phyloP scores from a whole-genome alignment of 2,797 vertebrate species.

The Phalloptychus januarius region DNA sequence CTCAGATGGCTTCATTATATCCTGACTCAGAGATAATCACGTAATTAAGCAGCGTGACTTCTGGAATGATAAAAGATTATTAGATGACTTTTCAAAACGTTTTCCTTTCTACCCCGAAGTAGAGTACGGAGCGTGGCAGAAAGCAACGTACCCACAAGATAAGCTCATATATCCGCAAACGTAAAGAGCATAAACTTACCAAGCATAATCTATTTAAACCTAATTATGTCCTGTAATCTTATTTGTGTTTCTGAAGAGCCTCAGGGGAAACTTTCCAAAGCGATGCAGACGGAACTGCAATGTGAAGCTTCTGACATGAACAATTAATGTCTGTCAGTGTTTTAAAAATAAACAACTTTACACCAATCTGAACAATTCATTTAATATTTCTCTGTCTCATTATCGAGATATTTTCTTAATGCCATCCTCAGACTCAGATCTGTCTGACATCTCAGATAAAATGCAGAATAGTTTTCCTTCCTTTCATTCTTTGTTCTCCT shows the following conservation, averaged over 20 bases:
- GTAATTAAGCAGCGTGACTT: slow-evolving; percentile 38
- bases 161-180: slow-evolving; percentile 6
- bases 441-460: slow-evolving; percentile 20
- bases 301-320: neutral
- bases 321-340: neutral
- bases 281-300: neutral
- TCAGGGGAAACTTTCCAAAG: slow-evolving; percentile 20
- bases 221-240: slow-evolving; percentile 26
- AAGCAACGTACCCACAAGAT: neutral
- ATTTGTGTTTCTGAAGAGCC: slow-evolving; percentile 12
- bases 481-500: slow-evolving; percentile 35
- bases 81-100: slow-evolving; percentile 16
- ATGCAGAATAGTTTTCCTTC: slow-evolving; percentile 8
- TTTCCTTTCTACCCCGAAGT: neutral
- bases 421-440: slow-evolving; percentile 8
- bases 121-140: slow-evolving; percentile 4
- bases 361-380: neutral
- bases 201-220: slow-evolving; percentile 2
- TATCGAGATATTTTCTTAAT: slow-evolving; percentile 12
- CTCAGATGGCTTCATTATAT: slow-evolving; percentile 29
- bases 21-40: slow-evolving; percentile 33
- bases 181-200: slow-evolving; percentile 1
- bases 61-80: slow-evolving; percentile 36
- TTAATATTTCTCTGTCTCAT: slow-evolving; percentile 17
- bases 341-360: slow-evolving; percentile 22